A percentile compares a stretch with the other conserved stretches of the same genome.
These are phyloP conservation scores for Cephalotes varians DNA, from an alignment of 2,888 invertebrate species.

Conservation along the genomic window DNA sequence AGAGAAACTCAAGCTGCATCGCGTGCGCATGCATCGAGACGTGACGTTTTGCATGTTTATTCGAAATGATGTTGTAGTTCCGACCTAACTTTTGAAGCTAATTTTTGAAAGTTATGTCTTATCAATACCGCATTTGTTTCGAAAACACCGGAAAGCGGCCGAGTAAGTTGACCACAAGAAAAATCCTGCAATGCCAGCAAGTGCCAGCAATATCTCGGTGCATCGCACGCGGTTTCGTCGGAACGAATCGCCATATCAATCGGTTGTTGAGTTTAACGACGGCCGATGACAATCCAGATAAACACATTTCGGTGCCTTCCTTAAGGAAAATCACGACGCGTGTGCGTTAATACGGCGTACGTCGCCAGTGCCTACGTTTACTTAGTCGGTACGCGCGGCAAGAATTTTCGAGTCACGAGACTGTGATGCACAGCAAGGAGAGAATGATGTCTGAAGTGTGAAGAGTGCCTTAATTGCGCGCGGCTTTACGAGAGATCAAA, in stretches of 20 bases:
- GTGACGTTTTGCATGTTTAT: not conserved
- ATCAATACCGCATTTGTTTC: not conserved
- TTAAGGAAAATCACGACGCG: slow-evolving; percentile 52
- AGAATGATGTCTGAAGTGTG: slow-evolving; percentile 53
- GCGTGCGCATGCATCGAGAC: slow-evolving; percentile 51
- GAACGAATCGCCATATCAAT: slow-evolving; percentile 67
- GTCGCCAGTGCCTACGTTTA: slow-evolving; percentile 26
- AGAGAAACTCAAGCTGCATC: slow-evolving; percentile 29
- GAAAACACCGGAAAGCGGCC: not conserved
- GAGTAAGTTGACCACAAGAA: not conserved
- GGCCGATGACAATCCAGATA: slow-evolving; percentile 42
- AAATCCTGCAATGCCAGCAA: not conserved
- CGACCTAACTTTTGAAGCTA: not conserved
- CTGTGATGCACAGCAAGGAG: slow-evolving; percentile 28
- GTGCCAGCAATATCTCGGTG: not conserved
- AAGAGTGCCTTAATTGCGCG: slow-evolving; percentile 69
- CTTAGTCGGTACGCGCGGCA: not conserved
- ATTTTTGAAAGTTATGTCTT: slow-evolving; percentile 5
- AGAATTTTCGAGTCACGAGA: slow-evolving; percentile 10
- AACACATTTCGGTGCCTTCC: slow-evolving; percentile 75
- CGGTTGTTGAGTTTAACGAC: slow-evolving; percentile 50
- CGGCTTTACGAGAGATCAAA: slow-evolving; percentile 70
- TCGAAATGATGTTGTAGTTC: not conserved
- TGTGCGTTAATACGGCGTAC: not conserved
- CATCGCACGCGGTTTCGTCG: slow-evolving; percentile 31